Percentiles rank a stretch among this genome's conserved stretches.
These are phyloP conservation scores for Psylliodes chrysocephalus DNA, from an alignment of 2,888 invertebrate species.

Conservation along the genomic window DNA sequence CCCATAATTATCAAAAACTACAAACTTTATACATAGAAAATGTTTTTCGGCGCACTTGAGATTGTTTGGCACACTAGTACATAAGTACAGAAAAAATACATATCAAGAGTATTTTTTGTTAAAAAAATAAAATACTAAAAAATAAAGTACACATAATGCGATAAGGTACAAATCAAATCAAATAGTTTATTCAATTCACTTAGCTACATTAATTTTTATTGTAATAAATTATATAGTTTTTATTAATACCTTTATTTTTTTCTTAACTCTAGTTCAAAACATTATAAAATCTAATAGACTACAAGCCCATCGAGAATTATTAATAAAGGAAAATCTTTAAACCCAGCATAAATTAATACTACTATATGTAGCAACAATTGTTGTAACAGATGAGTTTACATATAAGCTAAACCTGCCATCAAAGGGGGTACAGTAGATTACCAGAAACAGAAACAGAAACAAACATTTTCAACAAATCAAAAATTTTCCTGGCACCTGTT, in stretches of 20 bases:
- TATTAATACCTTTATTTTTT: conserved; percentile 13
- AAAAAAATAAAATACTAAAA: conserved; percentile 23
- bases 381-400: too few species aligned
- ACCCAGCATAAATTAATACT: too few species aligned
- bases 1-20: conserved; percentile 17
- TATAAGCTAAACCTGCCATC: too few species aligned
- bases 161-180: neutral
- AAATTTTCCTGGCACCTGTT: too few species aligned
- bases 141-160: neutral
- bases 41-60: conserved; percentile 47
- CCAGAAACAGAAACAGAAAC: too few species aligned
- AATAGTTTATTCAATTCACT: neutral
- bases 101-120: conserved; percentile 25
- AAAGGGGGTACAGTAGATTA: too few species aligned
- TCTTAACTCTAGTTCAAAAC: too few species aligned
- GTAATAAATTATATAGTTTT: conserved; percentile 4
- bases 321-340: too few species aligned
- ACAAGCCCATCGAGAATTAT: too few species aligned
- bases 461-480: too few species aligned
- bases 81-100: conserved; percentile 32
- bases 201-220: neutral
- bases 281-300: too few species aligned
- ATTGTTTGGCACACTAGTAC: conserved; percentile 49
- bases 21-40: conserved; percentile 28
- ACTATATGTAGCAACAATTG: too few species aligned